Evolutionary conservation across 2,113 vertebrate species (phyloP).

Genomic region (Macrotis lagotis): DNA sequence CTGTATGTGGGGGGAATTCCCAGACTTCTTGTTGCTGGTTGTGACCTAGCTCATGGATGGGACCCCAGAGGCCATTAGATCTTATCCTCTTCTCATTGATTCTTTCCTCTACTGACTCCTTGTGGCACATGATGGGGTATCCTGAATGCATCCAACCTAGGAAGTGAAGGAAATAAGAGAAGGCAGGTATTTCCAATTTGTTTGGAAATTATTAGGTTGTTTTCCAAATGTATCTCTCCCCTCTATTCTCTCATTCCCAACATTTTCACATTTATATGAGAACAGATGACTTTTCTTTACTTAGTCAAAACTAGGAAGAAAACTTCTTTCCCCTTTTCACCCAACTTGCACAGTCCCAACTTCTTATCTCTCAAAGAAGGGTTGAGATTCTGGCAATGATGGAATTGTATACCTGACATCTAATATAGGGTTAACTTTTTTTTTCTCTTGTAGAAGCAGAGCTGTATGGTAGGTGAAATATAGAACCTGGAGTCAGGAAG

Average conservation of each 20-base stretch:
- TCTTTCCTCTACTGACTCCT: conserved; percentile 79
- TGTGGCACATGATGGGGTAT: conserved; percentile 84
- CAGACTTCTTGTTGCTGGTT: conserved; percentile 81
- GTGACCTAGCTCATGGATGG: conserved; percentile 84
- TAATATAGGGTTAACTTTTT: not conserved
- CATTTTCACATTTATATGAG: not conserved
- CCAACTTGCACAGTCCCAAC: not conserved
- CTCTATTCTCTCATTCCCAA: not conserved
- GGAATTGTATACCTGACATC: not conserved
- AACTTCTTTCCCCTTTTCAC: not conserved
- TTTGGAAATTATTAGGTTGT: not conserved
- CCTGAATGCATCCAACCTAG: conserved; percentile 79
- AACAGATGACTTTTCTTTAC: not conserved
- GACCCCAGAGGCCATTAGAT: conserved; percentile 83
- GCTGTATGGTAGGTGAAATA: not conserved
- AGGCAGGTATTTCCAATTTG: not conserved
- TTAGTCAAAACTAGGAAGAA: not conserved
- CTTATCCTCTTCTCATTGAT: conserved; percentile 73
- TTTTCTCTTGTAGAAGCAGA: not conserved
- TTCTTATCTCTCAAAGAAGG: not conserved
- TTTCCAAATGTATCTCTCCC: not conserved
- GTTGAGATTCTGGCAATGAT: not conserved
- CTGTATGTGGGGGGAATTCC: conserved; percentile 82
- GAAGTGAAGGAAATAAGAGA: not conserved
- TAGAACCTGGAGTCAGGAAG: not conserved